Percentiles rank a stretch among this genome's conserved stretches.
Evolutionary conservation across 2,888 invertebrate genomes (phyloP).

Genomic region (Ochlodes sylvanus): DNA sequence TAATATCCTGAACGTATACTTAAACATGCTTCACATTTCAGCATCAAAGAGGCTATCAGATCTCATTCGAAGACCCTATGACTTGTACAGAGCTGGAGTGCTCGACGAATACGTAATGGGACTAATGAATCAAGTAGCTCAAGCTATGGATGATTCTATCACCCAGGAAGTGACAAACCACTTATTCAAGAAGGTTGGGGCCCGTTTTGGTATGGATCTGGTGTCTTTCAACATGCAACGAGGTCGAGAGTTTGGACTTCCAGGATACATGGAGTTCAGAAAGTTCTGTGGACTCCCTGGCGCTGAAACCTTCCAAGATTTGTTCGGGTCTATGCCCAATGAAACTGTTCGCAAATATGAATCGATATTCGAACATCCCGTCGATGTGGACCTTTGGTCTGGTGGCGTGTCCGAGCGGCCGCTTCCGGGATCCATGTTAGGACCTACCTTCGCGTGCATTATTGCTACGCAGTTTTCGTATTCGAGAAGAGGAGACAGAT

Average conservation of each 20-base stretch:
- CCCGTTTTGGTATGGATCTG: constrained; percentile 93
- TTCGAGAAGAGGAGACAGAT: constrained; percentile 94
- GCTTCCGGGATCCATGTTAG: constrained; percentile 95
- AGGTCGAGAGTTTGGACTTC: constrained; percentile 95
- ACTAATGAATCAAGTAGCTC: constrained; percentile 96
- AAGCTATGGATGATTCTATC: constrained; percentile 97
- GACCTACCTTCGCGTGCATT: constrained; percentile 97
- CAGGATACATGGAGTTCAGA: constrained; percentile 96
- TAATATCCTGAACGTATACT: background rate
- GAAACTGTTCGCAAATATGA: constrained; percentile 93
- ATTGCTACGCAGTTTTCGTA: constrained; percentile 97
- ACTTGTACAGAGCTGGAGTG: constrained; percentile 95
- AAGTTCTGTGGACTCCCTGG: constrained; percentile 95
- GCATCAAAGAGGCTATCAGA: constrained; percentile 95
- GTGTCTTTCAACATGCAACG: constrained; percentile 97
- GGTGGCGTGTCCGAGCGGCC: constrained; percentile 97
- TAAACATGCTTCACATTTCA: constrained; percentile 62
- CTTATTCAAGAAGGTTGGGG: constrained; percentile 93
- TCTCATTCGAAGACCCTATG: constrained; percentile 94
- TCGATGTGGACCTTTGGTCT: constrained; percentile 97
- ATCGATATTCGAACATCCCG: constrained; percentile 94
- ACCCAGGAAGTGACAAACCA: constrained; percentile 96
- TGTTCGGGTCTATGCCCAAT: constrained; percentile 95
- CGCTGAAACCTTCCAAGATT: constrained; percentile 91
- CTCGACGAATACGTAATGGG: constrained; percentile 97